Evolutionary conservation across 2,113 vertebrate species (phyloP).

Genomic region (Platichthys flesus): DNA sequence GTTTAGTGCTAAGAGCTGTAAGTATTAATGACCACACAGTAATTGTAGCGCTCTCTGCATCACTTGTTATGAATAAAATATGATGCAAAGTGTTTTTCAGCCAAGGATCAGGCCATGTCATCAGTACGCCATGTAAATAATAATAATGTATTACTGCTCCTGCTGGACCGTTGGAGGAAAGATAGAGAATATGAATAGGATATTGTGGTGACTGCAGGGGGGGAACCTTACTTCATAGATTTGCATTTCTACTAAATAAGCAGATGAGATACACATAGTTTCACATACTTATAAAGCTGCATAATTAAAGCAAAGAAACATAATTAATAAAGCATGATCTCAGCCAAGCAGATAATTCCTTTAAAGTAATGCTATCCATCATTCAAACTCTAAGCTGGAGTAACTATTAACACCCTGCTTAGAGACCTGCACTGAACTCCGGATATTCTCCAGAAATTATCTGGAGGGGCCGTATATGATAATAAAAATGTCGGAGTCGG

Average conservation of each 20-base stretch:
- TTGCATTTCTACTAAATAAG: slow-evolving; percentile 3
- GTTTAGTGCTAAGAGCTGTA: slow-evolving; percentile 58
- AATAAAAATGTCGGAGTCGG: no score
- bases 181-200: slow-evolving; percentile 44
- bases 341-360: slow-evolving; percentile 32
- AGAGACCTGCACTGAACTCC: background rate
- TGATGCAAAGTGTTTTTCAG: slow-evolving; percentile 73
- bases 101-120: slow-evolving; percentile 58
- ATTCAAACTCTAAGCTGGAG: slow-evolving; percentile 10
- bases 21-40: slow-evolving; percentile 62
- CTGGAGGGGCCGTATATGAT: no score
- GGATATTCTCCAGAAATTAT: no score
- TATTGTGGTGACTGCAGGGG: slow-evolving; percentile 32
- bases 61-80: slow-evolving; percentile 81
- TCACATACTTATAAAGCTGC: slow-evolving; percentile 3
- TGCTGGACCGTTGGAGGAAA: slow-evolving; percentile 44
- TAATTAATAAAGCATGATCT: slow-evolving; percentile 44
- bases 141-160: slow-evolving; percentile 64
- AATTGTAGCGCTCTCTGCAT: slow-evolving; percentile 74
- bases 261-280: background rate
- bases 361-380: slow-evolving; percentile 3
- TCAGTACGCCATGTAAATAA: slow-evolving; percentile 65
- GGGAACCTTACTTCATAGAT: no score
- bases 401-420: slow-evolving; percentile 10
- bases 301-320: slow-evolving; percentile 14